These are phyloP conservation scores for Brachyhypopomus gauderio DNA, from an alignment of 2,113 vertebrate genomes.

Conservation along the genomic window DNA sequence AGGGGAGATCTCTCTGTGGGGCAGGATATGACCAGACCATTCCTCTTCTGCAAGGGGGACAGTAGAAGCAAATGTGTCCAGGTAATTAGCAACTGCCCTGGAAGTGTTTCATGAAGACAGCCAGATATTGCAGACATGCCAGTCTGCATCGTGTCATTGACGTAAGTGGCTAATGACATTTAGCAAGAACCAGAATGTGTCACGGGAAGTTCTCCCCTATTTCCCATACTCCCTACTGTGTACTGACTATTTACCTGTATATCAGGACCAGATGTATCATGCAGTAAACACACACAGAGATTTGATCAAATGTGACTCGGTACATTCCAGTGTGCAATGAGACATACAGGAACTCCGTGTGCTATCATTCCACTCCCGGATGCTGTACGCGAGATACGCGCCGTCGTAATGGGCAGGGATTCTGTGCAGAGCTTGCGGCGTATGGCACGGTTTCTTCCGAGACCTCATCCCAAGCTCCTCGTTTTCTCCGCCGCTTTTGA, in stretches of 20 bases:
- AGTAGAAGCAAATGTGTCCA: neutral
- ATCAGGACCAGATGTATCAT: neutral
- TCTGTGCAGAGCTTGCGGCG: neutral
- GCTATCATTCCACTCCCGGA: neutral
- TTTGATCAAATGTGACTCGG: neutral
- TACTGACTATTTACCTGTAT: neutral
- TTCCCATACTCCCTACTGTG: neutral
- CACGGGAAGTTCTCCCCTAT: too few species aligned
- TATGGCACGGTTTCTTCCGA: conserved; percentile 5
- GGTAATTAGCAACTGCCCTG: neutral
- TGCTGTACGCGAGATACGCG: neutral
- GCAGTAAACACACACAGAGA: neutral
- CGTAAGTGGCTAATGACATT: too few species aligned
- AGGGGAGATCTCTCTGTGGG: conserved; percentile 48
- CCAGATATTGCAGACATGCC: neutral
- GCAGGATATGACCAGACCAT: conserved; percentile 46
- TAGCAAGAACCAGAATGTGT: too few species aligned
- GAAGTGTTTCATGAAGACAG: neutral
- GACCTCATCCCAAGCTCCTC: neutral
- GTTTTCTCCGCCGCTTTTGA: neutral
- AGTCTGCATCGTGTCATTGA: too few species aligned
- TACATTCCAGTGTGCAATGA: neutral
- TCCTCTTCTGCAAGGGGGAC: neutral
- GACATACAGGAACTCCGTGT: neutral
- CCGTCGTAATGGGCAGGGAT: neutral